Evolutionary conservation across 1,140 invertebrate genomes (phyloP).

Genomic region (Acromyrmex charruanus): DNA sequence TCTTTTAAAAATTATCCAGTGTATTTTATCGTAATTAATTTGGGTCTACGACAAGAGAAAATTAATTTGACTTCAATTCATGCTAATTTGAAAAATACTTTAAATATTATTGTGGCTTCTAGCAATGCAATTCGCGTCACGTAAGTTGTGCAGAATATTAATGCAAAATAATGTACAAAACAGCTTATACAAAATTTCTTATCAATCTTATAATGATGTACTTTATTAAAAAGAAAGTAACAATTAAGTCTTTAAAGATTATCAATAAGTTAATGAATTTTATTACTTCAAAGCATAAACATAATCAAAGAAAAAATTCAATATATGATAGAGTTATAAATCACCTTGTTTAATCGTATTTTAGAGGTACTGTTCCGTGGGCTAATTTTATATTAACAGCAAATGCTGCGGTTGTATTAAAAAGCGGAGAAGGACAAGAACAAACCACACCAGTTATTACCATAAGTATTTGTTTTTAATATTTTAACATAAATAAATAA

Average conservation of each 20-base stretch:
- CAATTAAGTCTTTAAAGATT: background rate
- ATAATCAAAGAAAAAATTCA: background rate
- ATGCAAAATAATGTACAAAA: background rate
- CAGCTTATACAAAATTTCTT: background rate
- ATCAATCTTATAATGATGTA: background rate
- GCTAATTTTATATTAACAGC: slow-evolving; percentile 56
- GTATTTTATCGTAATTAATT: slow-evolving; percentile 86
- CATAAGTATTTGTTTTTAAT: background rate
- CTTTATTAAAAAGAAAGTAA: slow-evolving; percentile 6
- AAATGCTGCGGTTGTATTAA: slow-evolving; percentile 69
- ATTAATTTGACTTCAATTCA: slow-evolving; percentile 83
- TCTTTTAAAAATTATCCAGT: slow-evolving; percentile 83
- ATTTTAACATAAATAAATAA: background rate
- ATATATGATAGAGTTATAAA: background rate
- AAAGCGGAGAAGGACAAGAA: background rate
- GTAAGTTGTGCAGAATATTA: slow-evolving; percentile 62
- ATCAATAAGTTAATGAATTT: background rate
- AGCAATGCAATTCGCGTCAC: slow-evolving; percentile 66
- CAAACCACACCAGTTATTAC: background rate
- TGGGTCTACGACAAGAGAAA: slow-evolving; percentile 81
- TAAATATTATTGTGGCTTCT: slow-evolving; percentile 85
- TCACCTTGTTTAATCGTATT: background rate
- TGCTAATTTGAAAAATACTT: slow-evolving; percentile 78
- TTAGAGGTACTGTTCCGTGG: slow-evolving; percentile 22
- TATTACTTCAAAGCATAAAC: background rate